These are phyloP conservation scores for Oreocharis arfaki DNA, from an alignment of 2,113 vertebrate species.

Conservation along the genomic window DNA sequence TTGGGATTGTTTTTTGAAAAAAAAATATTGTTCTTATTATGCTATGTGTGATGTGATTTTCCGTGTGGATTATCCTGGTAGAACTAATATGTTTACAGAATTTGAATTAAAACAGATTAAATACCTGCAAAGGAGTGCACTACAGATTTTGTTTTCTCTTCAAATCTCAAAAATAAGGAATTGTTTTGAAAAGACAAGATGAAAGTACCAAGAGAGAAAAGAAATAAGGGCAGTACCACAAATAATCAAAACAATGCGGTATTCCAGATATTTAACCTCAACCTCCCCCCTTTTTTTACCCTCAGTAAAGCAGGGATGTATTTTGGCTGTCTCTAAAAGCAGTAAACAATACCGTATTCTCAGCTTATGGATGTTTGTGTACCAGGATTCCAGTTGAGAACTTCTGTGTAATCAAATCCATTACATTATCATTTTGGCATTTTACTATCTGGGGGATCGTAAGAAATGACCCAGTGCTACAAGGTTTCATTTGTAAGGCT, in stretches of 20 bases:
- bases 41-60: constrained; percentile 54
- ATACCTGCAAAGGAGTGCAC: constrained; percentile 29
- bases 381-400: neutral
- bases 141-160: neutral
- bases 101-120: constrained; percentile 62
- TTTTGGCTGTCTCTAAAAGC: neutral
- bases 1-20: constrained; percentile 1
- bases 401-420: neutral
- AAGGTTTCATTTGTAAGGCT: neutral
- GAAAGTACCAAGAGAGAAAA: neutral
- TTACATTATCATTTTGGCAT: neutral
- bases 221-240: neutral
- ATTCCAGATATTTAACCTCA: neutral
- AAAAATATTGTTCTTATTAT: constrained; percentile 21
- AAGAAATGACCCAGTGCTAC: neutral
- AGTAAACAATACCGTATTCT: neutral
- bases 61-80: constrained; percentile 39
- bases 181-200: neutral
- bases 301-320: neutral
- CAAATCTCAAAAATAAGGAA: neutral
- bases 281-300: neutral
- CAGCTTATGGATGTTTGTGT: neutral
- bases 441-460: neutral
- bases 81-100: constrained; percentile 36
- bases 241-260: neutral